Conservation (phyloP, 2,797 vertebrate species). For the Tragelaphus eurycerus region DNA sequence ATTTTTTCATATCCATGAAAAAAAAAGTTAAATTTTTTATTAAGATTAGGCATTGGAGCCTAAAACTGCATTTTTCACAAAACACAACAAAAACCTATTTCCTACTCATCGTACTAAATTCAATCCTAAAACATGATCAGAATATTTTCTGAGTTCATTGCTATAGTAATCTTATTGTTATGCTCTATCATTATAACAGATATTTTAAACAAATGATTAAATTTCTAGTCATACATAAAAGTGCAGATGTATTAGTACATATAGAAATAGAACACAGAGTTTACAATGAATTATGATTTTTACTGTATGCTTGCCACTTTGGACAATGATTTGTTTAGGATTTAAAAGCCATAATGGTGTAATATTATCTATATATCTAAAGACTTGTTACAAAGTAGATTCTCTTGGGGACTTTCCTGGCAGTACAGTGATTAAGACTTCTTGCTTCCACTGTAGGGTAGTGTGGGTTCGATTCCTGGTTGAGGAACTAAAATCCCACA, state of each 20-base stretch:
- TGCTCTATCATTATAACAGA: not conserved
- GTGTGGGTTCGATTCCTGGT: not conserved
- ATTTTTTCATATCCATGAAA: not conserved
- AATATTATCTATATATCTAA: not conserved
- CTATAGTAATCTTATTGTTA: not conserved
- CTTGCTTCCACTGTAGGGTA: not conserved
- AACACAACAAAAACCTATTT: not conserved
- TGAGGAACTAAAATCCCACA: not conserved
- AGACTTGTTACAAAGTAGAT: not conserved
- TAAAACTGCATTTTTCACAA: constrained; percentile 30
- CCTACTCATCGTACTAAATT: not conserved
- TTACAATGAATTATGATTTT: constrained; percentile 18
- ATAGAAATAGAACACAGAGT: not conserved
- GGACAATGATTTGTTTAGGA: constrained; percentile 4
- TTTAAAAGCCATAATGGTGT: not conserved
- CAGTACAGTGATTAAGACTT: not conserved
- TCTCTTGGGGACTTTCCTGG: not conserved
- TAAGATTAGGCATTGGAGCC: not conserved
- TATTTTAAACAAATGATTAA: not conserved
- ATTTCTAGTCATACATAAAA: constrained; percentile 1
- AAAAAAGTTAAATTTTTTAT: not conserved
- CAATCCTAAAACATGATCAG: not conserved
- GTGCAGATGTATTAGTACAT: not conserved
- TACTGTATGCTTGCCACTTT: not conserved
- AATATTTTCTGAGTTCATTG: constrained; percentile 23